Evolutionary conservation across 2,888 invertebrate genomes (phyloP).

Genomic region (Aporophyla nigra): DNA sequence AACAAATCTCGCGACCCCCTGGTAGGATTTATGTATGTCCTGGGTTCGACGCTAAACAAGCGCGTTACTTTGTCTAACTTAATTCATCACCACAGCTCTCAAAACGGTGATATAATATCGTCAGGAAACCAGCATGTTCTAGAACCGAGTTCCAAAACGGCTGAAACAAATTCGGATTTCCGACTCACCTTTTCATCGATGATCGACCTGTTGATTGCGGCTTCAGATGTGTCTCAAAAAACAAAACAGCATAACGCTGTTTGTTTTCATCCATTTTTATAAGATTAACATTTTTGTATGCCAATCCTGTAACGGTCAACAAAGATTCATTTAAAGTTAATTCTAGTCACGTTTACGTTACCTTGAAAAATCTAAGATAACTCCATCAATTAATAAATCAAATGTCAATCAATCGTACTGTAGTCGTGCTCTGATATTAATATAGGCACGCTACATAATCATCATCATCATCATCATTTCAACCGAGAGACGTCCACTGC

Average conservation of each 20-base stretch:
- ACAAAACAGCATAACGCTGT: not conserved
- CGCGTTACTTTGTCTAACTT: no score
- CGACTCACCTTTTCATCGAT: not conserved
- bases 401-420: slow-evolving; percentile 11
- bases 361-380: slow-evolving; percentile 7
- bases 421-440: not conserved
- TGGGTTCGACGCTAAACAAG: no score
- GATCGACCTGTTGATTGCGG: not conserved
- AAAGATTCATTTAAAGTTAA: not conserved
- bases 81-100: no score
- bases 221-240: not conserved
- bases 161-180: not conserved
- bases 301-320: not conserved
- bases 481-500: no score
- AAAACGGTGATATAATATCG: no score
- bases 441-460: not conserved
- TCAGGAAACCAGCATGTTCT: no score
- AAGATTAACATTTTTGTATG: not conserved
- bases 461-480: not conserved
- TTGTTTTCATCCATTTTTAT: not conserved
- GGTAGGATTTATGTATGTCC: no score
- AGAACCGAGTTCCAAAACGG: not conserved
- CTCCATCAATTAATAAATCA: slow-evolving; percentile 9
- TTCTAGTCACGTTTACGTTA: not conserved
- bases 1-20: no score